Evolutionary conservation across 2,888 invertebrate species (phyloP).

Genomic region (Yponomeuta malinellus): DNA sequence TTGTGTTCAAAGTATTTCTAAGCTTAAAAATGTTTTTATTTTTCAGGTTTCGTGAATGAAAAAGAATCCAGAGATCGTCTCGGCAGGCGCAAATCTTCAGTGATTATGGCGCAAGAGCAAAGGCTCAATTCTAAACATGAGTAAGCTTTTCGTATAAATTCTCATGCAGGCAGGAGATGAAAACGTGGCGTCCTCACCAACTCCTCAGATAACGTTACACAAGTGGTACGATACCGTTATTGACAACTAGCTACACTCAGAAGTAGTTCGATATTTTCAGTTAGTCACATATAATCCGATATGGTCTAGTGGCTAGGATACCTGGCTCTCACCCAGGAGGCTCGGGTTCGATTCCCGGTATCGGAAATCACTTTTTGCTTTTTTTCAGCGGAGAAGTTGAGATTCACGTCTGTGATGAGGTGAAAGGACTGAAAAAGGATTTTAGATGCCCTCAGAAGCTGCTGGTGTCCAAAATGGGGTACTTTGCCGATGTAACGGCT

Average conservation of each 20-base stretch:
- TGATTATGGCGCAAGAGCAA: conserved; percentile 51
- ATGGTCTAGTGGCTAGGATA: conserved; percentile 72
- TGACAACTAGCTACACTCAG: not conserved
- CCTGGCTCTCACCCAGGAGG: conserved; percentile 62
- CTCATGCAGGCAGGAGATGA: not conserved
- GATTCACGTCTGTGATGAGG: conserved; percentile 96
- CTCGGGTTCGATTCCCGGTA: conserved; percentile 76
- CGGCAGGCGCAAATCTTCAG: conserved; percentile 66
- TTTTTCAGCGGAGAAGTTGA: conserved; percentile 79
- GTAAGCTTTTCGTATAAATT: conserved; percentile 40
- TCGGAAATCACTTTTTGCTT: conserved; percentile 52
- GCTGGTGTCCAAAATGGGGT: conserved; percentile 94
- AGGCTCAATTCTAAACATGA: conserved; percentile 61
- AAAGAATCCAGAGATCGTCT: conserved; percentile 64
- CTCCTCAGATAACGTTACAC: too few relatives aligned
- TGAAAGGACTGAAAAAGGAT: conserved; percentile 91
- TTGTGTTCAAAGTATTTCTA: too few relatives aligned
- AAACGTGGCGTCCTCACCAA: too few relatives aligned
- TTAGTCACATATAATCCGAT: conserved; percentile 34
- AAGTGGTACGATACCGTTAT: not conserved
- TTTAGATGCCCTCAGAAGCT: conserved; percentile 92
- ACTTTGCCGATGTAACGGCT: conserved; percentile 92
- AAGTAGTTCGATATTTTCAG: conserved; percentile 21
- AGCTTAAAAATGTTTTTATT: conserved; percentile 8
- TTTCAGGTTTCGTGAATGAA: conserved; percentile 59